Conservation (phyloP, 1,140 invertebrate genomes). For the Zaprionus vittiger region DNA sequence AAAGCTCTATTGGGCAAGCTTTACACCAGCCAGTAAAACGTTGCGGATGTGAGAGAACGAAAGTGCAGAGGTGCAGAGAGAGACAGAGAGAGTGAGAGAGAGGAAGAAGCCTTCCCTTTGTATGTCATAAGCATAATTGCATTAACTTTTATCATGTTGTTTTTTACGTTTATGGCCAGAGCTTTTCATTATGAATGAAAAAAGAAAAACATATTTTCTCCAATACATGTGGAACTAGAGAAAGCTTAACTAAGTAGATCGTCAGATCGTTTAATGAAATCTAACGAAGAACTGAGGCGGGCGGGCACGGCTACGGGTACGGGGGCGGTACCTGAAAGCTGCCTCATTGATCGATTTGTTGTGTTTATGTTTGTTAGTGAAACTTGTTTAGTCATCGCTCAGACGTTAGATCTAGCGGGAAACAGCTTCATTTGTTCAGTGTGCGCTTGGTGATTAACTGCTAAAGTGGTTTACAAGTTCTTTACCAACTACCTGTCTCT, state of each 20-base stretch:
- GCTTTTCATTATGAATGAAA: slow-evolving; percentile 4
- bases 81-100: neutral
- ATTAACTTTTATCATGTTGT: slow-evolving; percentile 5
- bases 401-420: neutral
- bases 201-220: slow-evolving; percentile 6
- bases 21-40: neutral
- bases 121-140: slow-evolving; percentile 1
- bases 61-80: neutral
- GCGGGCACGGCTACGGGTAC: neutral
- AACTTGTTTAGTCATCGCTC: slow-evolving; percentile 42
- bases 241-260: slow-evolving; percentile 25
- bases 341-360: slow-evolving; percentile 40
- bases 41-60: neutral
- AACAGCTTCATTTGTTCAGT: slow-evolving; percentile 20
- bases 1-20: neutral
- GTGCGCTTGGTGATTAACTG: slow-evolving; percentile 20
- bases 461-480: slow-evolving; percentile 27
- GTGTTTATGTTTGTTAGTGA: slow-evolving; percentile 17
- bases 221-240: neutral
- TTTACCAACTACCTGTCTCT: neutral
- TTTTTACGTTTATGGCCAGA: neutral
- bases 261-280: slow-evolving; percentile 23
- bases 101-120: neutral
- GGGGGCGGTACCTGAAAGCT: neutral
- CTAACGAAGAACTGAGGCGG: neutral